phyloP scores from a whole-genome alignment of 1,140 invertebrate genomes.

The Mactra quadrangularis region DNA sequence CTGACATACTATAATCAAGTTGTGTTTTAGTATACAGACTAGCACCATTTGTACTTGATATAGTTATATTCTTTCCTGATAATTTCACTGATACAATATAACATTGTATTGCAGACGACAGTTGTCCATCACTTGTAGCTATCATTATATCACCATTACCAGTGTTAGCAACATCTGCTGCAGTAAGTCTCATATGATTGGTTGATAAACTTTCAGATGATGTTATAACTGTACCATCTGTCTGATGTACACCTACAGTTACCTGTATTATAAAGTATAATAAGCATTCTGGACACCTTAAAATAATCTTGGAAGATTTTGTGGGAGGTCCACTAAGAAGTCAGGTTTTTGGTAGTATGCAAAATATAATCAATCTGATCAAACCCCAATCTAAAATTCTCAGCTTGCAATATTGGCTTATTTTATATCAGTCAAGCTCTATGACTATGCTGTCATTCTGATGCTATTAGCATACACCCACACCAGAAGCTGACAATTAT shows the following conservation, averaged over 20 bases:
- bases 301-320: too few species aligned
- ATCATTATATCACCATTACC: conserved; percentile 91
- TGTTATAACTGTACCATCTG: conserved; percentile 66
- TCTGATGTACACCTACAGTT: conserved; percentile 69
- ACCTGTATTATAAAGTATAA: conserved; percentile 64
- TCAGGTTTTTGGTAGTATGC: too few species aligned
- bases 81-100: conserved; percentile 88
- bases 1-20: conserved; percentile 77
- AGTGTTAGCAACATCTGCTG: conserved; percentile 87
- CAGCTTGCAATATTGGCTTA: too few species aligned
- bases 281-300: too few species aligned
- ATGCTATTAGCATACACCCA: too few species aligned
- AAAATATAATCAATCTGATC: too few species aligned
- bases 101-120: conserved; percentile 89
- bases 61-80: conserved; percentile 79
- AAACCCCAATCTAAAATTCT: too few species aligned
- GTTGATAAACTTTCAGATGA: conserved; percentile 88
- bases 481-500: too few species aligned
- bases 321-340: too few species aligned
- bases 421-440: too few species aligned
- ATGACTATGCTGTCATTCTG: too few species aligned
- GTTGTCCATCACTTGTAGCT: conserved; percentile 88
- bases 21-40: conserved; percentile 91
- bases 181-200: conserved; percentile 89
- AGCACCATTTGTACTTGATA: conserved; percentile 90